A percentile compares a stretch with the other conserved stretches of the same genome.
These are phyloP conservation scores for Cremastobaeus sp. DNA, from an alignment of 2,888 invertebrate genomes.

Conservation along the genomic window DNA sequence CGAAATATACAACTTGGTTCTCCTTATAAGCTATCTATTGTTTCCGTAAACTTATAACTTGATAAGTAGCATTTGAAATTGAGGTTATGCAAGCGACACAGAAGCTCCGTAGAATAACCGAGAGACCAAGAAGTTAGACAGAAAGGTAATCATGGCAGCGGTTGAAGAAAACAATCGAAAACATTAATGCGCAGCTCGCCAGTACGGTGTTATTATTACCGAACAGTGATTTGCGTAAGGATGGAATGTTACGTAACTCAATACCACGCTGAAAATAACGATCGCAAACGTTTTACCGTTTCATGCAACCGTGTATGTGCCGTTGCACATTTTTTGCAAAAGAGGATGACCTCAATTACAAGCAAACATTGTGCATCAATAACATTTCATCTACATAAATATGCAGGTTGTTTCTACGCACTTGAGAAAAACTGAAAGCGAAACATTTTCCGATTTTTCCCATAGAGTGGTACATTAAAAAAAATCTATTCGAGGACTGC, in stretches of 20 bases:
- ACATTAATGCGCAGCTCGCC: constrained; percentile 33
- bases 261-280: no score
- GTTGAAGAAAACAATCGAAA: constrained; percentile 50
- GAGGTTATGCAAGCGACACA: constrained; percentile 53
- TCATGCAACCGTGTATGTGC: no score
- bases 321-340: no score
- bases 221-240: constrained; percentile 22
- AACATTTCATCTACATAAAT: no score
- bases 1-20: constrained; percentile 50
- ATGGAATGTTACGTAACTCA: constrained; percentile 30
- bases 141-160: constrained; percentile 59
- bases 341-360: no score
- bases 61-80: constrained; percentile 60
- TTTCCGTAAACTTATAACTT: constrained; percentile 67
- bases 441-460: no score
- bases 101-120: constrained; percentile 33
- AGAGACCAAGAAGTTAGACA: constrained; percentile 45
- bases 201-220: constrained; percentile 47
- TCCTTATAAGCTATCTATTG: constrained; percentile 64
- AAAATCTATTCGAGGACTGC: no score
- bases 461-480: no score
- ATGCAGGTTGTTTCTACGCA: no score
- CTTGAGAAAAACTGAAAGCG: no score
- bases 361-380: no score
- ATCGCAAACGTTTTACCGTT: no score